Percentiles rank a stretch among this genome's conserved stretches.
Conservation (phyloP, 2,113 vertebrate species). For the Lepus europaeus region DNA sequence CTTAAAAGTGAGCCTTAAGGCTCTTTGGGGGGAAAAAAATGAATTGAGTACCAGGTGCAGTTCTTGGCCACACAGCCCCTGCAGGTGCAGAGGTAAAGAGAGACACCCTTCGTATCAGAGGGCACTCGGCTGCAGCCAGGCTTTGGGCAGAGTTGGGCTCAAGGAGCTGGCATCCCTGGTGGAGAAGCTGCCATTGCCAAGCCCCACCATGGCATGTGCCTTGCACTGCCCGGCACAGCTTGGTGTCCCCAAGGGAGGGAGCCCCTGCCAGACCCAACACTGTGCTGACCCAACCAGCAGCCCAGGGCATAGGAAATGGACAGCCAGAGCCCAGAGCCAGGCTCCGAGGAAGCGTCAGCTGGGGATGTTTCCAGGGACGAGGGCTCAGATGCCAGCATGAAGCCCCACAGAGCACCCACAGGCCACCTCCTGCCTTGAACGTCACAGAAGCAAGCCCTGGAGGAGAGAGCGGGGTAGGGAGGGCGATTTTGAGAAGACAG, state of each 20-base stretch:
- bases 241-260: background rate
- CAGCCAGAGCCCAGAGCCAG: background rate
- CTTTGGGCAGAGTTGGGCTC: background rate
- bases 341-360: background rate
- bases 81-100: background rate
- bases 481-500: background rate
- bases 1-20: background rate
- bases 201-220: background rate
- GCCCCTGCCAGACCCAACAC: background rate
- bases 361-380: accelerated
- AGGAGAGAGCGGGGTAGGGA: background rate
- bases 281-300: background rate
- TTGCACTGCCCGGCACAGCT: background rate
- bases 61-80: background rate
- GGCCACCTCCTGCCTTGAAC: background rate
- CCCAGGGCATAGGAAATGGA: no score
- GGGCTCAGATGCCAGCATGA: no score
- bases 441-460: background rate
- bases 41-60: background rate
- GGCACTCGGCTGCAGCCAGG: background rate
- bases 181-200: background rate
- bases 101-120: background rate
- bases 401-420: background rate
- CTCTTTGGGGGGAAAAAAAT: background rate
- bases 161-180: background rate